Conservation (phyloP, 2,797 vertebrate genomes). For the Sebastes paucispinis region DNA sequence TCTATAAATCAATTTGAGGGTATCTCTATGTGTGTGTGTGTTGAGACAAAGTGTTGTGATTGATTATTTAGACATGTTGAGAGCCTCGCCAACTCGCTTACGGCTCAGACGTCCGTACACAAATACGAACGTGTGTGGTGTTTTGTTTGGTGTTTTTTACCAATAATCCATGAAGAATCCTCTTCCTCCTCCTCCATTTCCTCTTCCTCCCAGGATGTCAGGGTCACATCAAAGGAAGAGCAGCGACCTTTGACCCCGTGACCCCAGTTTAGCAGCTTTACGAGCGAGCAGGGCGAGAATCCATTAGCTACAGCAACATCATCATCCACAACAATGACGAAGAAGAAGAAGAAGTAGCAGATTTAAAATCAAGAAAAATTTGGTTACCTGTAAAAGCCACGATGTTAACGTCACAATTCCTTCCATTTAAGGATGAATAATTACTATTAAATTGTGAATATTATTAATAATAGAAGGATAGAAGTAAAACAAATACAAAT, state of each 20-base stretch:
- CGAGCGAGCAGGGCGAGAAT: constrained; percentile 77
- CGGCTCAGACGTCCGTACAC: neutral
- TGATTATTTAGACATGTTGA: constrained; percentile 82
- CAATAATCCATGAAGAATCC: constrained; percentile 88
- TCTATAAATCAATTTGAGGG: neutral
- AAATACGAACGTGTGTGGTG: constrained; percentile 11
- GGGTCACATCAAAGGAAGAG: constrained; percentile 87
- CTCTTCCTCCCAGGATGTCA: constrained; percentile 85
- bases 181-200: constrained; percentile 86
- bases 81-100: neutral
- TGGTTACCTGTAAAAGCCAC: neutral
- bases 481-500: neutral
- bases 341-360: neutral
- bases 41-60: constrained; percentile 71
- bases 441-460: neutral
- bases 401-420: neutral
- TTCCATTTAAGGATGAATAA: neutral
- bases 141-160: constrained; percentile 26
- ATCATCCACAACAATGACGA: constrained; percentile 32
- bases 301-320: constrained; percentile 80
- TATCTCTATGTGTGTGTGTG: neutral
- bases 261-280: constrained; percentile 82
- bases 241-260: constrained; percentile 60
- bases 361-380: neutral
- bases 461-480: neutral